Evolutionary conservation across 2,797 vertebrate species (phyloP), one percentile per base, ranked within the genome.

Genomic region (Basileuterus tristriatus): DNA sequence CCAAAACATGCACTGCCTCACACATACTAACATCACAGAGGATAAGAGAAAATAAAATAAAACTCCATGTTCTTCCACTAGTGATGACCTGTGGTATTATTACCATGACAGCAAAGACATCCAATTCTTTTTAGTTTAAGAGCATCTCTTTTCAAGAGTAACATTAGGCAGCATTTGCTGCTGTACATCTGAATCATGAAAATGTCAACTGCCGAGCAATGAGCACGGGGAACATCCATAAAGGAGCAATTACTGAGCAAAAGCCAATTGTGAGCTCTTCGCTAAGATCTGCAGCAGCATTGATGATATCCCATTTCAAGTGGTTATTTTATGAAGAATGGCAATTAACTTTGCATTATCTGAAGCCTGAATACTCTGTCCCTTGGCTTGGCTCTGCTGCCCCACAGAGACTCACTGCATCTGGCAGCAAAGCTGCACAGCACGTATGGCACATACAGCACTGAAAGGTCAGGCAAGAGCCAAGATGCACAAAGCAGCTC

Each of bases 301-400:
- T 95, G 90, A 94, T 67, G 83, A 3, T 83, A 95, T 76, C 83
- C 71, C 65, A 39, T 91, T 94, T 94, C 86, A 93, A 92, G 77
- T 72, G 84, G 87, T 74, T 94, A 92, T 69, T 89, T 88, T 76
- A 46, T 6, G 24, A 93, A 83, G 87, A 87, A 81, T n/a, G 27
- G 63, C 84, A 89, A 93, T 94, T 92, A 96, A 94, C 78, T 94
- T 9, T 5, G 13, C 80, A 89, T 94, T 78, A 91, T 87, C 55
- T 89, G 64, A 83, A 87, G 81, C 21, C 39, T 69, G 36, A 60
- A 41, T 80, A 59, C 62, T 89, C 49, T 78, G 76, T 60, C 58
- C 84, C 37, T 70, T 37, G 59, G 50, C 79, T n/a, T 79, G 67
- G 72, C 68, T 69, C 49, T 53, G 77, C 36, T 69, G 63, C 76